These are phyloP conservation scores for Oscheius sp. DNA, from an alignment of 2,888 invertebrate genomes.

Conservation along the genomic window DNA sequence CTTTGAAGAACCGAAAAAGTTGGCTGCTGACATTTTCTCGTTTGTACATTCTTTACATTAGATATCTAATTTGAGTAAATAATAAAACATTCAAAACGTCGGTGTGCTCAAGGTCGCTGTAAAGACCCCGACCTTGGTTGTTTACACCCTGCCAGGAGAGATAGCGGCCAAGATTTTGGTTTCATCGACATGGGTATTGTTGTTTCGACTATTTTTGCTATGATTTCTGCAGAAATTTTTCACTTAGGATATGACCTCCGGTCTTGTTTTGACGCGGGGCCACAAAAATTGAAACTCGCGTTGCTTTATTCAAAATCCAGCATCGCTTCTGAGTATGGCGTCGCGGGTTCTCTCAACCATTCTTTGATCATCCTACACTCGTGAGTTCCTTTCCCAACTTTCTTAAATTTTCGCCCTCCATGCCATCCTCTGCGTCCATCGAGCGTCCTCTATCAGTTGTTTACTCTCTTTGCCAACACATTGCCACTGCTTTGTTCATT, in stretches of 20 bases:
- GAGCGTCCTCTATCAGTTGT: slow-evolving; percentile 17
- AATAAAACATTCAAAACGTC: neutral
- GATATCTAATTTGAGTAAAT: neutral
- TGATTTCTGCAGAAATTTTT: neutral
- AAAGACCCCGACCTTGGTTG: too few species aligned
- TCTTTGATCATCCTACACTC: too few species aligned
- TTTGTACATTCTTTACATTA: slow-evolving; percentile 70
- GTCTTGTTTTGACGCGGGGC: too few species aligned
- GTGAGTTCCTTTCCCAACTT: neutral
- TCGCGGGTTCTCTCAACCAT: too few species aligned
- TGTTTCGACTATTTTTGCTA: neutral
- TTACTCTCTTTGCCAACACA: slow-evolving; percentile 15
- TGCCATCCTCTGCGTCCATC: neutral
- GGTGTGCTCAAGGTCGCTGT: too few species aligned
- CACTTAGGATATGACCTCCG: neutral
- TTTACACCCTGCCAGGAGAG: too few species aligned
- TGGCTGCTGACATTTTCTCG: slow-evolving; percentile 82
- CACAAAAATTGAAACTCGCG: too few species aligned
- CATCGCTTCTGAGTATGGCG: too few species aligned
- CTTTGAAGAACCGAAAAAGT: slow-evolving; percentile 82
- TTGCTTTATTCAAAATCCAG: too few species aligned
- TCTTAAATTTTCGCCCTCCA: neutral
- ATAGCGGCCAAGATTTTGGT: neutral
- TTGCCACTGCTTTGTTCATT: neutral
- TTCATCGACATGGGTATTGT: neutral